Evolutionary conservation across 2,888 invertebrate species (phyloP).

Genomic region (Patella caerulea): DNA sequence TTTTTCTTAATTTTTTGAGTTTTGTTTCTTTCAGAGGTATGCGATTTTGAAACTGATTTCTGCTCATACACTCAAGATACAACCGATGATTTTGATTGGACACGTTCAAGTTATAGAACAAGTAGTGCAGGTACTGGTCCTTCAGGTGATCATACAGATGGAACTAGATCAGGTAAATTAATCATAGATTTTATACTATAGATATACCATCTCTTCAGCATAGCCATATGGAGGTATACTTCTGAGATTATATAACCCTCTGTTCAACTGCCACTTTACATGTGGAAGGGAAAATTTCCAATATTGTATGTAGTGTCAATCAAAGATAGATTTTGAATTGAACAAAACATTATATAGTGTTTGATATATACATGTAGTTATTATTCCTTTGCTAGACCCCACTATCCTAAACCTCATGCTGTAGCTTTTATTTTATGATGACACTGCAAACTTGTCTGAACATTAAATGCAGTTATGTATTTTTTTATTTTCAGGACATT

Average conservation of each 20-base stretch:
- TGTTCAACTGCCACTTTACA: too few species aligned
- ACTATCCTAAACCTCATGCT: too few species aligned
- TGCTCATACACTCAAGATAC: conserved; percentile 61
- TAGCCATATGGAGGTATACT: too few species aligned
- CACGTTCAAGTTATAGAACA: conserved; percentile 38
- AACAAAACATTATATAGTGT: too few species aligned
- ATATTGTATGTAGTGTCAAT: too few species aligned
- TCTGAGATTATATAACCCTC: too few species aligned
- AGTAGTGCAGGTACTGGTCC: conserved; percentile 46
- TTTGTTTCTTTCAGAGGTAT: conserved; percentile 39
- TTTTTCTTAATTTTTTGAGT: neutral
- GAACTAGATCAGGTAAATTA: conserved; percentile 46
- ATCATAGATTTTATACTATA: too few species aligned
- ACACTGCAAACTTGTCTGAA: neutral
- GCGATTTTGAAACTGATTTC: conserved; percentile 59
- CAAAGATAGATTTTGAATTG: too few species aligned
- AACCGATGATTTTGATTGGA: conserved; percentile 55
- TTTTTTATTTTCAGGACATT: conserved; percentile 49
- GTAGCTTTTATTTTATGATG: conserved; percentile 11
- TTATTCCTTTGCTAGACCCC: too few species aligned
- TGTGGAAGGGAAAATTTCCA: conserved; percentile 16
- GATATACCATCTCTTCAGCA: too few species aligned
- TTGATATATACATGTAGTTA: too few species aligned
- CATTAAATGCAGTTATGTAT: neutral
- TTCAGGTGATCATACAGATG: conserved; percentile 50